A percentile compares a stretch with the other conserved stretches of the same genome.
phyloP scores from a whole-genome alignment of 2,113 vertebrate species.

The Dicentrarchus labrax region DNA sequence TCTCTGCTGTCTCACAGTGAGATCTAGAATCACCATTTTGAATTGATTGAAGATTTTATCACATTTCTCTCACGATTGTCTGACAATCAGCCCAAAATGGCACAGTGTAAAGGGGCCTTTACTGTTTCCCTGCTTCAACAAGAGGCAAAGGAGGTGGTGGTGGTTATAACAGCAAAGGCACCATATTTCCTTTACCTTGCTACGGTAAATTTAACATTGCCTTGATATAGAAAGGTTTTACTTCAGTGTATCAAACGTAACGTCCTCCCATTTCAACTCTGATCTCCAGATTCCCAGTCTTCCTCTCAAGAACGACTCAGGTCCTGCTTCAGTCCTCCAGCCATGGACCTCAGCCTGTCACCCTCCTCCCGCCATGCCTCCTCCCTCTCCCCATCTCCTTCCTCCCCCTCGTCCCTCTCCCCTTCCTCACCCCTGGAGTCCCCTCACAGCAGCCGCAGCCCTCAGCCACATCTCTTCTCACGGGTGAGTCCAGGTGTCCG shows the following conservation, averaged over 20 bases:
- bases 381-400: slow-evolving; percentile 88
- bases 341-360: slow-evolving; percentile 92
- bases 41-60: no score
- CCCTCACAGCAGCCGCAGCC: slow-evolving; percentile 85
- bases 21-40: no score
- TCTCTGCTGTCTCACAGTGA: no score
- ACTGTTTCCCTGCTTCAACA: no score
- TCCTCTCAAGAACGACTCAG: slow-evolving; percentile 84
- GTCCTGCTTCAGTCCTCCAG: slow-evolving; percentile 84
- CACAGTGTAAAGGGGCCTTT: no score
- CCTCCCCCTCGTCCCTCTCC: slow-evolving; percentile 82
- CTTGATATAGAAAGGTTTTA: background rate
- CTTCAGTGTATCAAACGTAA: background rate
- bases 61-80: no score
- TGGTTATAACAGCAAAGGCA: background rate
- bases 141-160: no score
- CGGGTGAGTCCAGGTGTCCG: slow-evolving; percentile 81
- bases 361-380: slow-evolving; percentile 86
- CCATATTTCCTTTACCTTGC: background rate
- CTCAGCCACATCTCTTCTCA: slow-evolving; percentile 79
- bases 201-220: no score
- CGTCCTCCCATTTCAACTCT: background rate
- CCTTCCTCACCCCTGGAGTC: slow-evolving; percentile 83
- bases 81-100: no score
- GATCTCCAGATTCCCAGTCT: slow-evolving; percentile 69